Evolutionary conservation across 2,888 invertebrate genomes (phyloP).

Genomic region (Seira ritae): DNA sequence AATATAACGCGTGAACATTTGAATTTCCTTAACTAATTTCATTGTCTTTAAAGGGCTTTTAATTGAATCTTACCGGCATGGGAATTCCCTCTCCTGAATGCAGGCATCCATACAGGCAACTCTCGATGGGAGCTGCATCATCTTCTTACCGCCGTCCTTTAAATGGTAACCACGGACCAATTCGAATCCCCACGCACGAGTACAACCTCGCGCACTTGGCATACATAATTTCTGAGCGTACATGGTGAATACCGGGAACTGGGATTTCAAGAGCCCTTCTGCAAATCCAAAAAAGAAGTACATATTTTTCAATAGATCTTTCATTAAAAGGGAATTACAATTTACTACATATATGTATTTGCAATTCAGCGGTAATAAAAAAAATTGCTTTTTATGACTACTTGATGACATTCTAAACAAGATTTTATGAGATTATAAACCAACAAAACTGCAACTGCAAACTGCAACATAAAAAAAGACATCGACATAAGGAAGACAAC

Average conservation of each 20-base stretch:
- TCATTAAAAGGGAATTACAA: constrained; percentile 24
- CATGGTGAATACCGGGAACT: constrained; percentile 76
- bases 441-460: no score
- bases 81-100: constrained; percentile 75
- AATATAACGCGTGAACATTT: no score
- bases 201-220: constrained; percentile 74
- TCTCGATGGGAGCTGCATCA: constrained; percentile 73
- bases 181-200: constrained; percentile 76
- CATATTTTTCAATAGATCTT: constrained; percentile 13
- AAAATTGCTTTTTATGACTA: constrained; percentile 32
- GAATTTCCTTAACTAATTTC: no score
- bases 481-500: no score
- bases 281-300: constrained; percentile 56
- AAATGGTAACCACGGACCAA: constrained; percentile 75
- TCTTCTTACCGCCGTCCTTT: constrained; percentile 73
- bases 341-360: no score
- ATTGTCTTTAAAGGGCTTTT: no score
- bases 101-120: constrained; percentile 76
- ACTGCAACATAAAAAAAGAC: no score
- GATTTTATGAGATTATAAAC: neutral
- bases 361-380: neutral
- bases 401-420: constrained; percentile 8
- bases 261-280: constrained; percentile 75
- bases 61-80: constrained; percentile 75
- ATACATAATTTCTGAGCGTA: constrained; percentile 75